phyloP scores from a whole-genome alignment of 2,888 invertebrate genomes.

The Lepeophtheirus nordmannii region DNA sequence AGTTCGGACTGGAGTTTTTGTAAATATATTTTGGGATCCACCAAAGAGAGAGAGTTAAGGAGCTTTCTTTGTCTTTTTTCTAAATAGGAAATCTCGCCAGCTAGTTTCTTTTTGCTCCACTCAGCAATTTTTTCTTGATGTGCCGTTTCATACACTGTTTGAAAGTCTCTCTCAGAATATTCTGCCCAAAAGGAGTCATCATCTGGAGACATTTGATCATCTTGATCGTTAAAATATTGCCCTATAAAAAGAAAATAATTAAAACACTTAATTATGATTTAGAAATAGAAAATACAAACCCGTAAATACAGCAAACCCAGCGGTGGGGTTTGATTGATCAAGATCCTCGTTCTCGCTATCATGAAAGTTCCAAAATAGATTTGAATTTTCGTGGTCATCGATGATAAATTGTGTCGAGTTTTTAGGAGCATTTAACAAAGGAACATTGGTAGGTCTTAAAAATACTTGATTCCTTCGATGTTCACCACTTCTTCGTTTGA shows the following conservation, averaged over 20 bases:
- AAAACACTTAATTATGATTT: too few species aligned
- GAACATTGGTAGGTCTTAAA: conserved; percentile 19
- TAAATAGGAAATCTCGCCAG: conserved; percentile 13
- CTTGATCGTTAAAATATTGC: neutral
- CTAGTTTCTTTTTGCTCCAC: conserved; percentile 6
- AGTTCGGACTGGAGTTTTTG: conserved; percentile 18
- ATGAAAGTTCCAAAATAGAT: conserved; percentile 25
- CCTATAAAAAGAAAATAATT: too few species aligned
- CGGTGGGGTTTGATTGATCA: neutral
- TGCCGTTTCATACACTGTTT: conserved; percentile 21
- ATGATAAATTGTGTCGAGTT: conserved; percentile 33
- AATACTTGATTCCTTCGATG: neutral
- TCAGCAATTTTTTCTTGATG: conserved; percentile 22
- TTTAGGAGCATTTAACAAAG: conserved; percentile 21
- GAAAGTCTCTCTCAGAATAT: conserved; percentile 22
- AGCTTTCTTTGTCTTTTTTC: conserved; percentile 18
- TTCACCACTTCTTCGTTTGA: neutral
- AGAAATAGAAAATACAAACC: neutral
- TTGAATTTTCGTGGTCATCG: conserved; percentile 31
- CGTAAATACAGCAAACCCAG: neutral
- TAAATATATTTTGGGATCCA: conserved; percentile 22
- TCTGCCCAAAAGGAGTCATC: conserved; percentile 23
- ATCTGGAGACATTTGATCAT: conserved; percentile 3
- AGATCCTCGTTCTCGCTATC: neutral
- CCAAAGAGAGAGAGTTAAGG: conserved; percentile 3